Base-by-base conservation (phyloP, 2,888 invertebrate genomes). In the Rhaphigaster nebulosa region DNA sequence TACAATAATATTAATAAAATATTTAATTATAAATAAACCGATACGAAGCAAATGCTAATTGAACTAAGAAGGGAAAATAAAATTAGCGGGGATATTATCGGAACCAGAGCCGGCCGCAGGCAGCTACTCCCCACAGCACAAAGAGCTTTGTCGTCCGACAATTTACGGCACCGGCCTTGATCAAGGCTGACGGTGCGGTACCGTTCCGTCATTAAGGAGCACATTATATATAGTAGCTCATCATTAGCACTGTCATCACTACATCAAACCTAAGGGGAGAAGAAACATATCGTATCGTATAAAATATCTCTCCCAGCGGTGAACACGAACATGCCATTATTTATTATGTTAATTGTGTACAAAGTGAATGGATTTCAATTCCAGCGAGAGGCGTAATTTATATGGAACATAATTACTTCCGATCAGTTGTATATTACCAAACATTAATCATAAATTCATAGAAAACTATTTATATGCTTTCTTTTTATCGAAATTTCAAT, bases 21-120 rank as follows among this genome's bases (percentile, higher is more conserved):
- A 52, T 15, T 90, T 65, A 87, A 88, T 89, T 88, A 45, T 26
- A 52, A 52, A 87, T 87, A 87, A 41, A 23, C 3, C 3, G 34
- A 34, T 38, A 10, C 6, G 38, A 87, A 54, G 29, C n/a, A 60
- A 60, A 60, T 60, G 60, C n/a, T 60, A n/a, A 60, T 60, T 60
- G n/a, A n/a, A 60, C n/a, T 10, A 20, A n/a, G 60, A 60, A 60
- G n/a, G n/a, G 60, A n/a, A 60, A 8, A n/a, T 12, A 60, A n/a
- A n/a, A 60, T 60, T 60, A 60, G 26, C 1, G 2, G 10, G 6
- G n/a, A n/a, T 60, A n/a, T 60, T n/a, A n/a, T 0, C n/a, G 60
- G n/a, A 60, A 20, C 13, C 23, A 54, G 54, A 15, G 54, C 2
- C 2, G 8, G 2, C n/a, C 60, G 1, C n/a, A 45, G 45, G 45